Percentiles rank a stretch among this genome's conserved stretches.
These are phyloP conservation scores for Patella caerulea DNA, from an alignment of 2,888 invertebrate species.

Conservation along the genomic window DNA sequence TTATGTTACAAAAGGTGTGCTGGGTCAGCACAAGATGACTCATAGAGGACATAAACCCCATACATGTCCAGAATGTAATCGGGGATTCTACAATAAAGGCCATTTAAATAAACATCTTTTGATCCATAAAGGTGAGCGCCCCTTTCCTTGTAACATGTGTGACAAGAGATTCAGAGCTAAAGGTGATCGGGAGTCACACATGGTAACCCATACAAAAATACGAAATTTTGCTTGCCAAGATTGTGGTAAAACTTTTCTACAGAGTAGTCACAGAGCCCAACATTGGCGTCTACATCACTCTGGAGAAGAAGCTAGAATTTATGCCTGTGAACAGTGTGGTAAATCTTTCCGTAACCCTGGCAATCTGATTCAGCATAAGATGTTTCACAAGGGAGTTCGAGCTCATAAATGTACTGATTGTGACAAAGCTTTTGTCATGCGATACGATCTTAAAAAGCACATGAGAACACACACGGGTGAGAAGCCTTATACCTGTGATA, in stretches of 20 bases:
- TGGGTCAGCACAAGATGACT: constrained; percentile 6
- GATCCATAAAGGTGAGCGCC: constrained; percentile 1
- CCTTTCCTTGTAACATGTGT: constrained; percentile 5
- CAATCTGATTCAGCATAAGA: constrained; percentile 4
- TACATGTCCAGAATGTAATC: constrained; percentile 6
- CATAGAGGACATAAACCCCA: constrained; percentile 12
- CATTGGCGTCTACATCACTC: constrained; percentile 9
- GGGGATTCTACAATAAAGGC: background rate
- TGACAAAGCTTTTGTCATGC: constrained; percentile 1
- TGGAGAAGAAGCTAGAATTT: constrained; percentile 6
- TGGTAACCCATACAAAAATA: constrained; percentile 8
- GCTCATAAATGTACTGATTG: constrained; percentile 12
- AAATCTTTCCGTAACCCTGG: constrained; percentile 1
- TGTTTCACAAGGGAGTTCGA: constrained; percentile 11
- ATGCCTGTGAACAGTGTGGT: constrained; percentile 13
- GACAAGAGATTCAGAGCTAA: constrained; percentile 13
- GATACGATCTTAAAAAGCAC: background rate
- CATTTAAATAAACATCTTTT: constrained; percentile 14
- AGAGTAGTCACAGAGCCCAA: constrained; percentile 11
- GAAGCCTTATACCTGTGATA: background rate
- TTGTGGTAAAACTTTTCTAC: constrained; percentile 14
- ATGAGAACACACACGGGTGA: constrained; percentile 11
- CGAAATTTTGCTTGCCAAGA: background rate
- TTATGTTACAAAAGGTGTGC: constrained; percentile 1
- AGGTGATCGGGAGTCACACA: constrained; percentile 3